These are phyloP conservation scores for Triplophysa tibetana DNA, from an alignment of 2,113 vertebrate genomes.

Conservation along the genomic window DNA sequence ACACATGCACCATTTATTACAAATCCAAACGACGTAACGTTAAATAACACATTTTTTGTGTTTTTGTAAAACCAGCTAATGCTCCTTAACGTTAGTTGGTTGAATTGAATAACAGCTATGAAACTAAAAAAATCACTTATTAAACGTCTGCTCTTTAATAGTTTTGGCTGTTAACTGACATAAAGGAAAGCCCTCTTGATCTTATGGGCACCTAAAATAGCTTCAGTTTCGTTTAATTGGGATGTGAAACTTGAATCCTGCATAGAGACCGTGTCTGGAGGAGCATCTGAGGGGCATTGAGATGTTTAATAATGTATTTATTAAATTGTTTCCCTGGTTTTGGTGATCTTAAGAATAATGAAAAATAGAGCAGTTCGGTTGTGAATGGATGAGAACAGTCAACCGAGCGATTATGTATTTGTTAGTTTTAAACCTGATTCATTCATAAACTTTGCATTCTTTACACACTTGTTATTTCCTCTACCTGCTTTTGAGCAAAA, in stretches of 20 bases:
- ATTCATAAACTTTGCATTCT: background rate
- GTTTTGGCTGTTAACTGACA: background rate
- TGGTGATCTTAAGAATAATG: background rate
- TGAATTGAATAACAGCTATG: background rate
- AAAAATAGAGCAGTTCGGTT: too few relatives aligned
- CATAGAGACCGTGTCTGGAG: constrained; percentile 3
- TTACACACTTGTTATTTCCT: background rate
- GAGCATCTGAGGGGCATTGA: constrained; percentile 1
- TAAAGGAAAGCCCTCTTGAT: background rate
- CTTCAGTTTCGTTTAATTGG: constrained; percentile 23
- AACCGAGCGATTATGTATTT: background rate
- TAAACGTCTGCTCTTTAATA: background rate
- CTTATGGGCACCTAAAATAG: constrained; percentile 8
- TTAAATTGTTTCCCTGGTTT: background rate
- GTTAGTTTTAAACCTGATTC: background rate
- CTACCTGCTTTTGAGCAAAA: background rate
- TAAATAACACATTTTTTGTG: background rate
- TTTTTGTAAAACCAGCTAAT: background rate
- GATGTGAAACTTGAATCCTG: constrained; percentile 30
- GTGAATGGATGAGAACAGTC: too few relatives aligned
- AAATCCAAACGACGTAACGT: background rate
- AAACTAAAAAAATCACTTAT: too few relatives aligned
- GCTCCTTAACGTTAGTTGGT: background rate
- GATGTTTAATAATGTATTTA: constrained; percentile 23
- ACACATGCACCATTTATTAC: background rate